Base-by-base conservation (phyloP, 2,113 vertebrate species). In the Pomatostomus ruficeps region DNA sequence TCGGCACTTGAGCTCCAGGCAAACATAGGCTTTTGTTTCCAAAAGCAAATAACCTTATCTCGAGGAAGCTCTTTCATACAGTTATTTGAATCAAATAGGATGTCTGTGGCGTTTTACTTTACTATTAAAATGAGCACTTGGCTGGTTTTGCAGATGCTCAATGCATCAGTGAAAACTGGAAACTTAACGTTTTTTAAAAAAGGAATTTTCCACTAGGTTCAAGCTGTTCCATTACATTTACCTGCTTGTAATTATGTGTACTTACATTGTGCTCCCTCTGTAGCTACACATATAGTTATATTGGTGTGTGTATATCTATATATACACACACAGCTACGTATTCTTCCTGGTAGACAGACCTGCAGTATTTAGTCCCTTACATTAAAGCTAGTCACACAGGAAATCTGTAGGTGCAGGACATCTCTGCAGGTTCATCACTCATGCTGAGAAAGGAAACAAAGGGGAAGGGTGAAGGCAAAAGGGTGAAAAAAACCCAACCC, bases 1-100 rank as follows among this genome's bases (percentile, higher is more conserved):
- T 12, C 1, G 5, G 83, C 66, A 42, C 57, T 35, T 20, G 0
- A 7, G 52, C 20, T 81, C 70, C 78, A 84, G 84, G 85, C 77
- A 66, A 89, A 81, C 31, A 62, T 23, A 63, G 61, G 46, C 91
- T 61, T 70, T 66, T 77, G 79, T 88, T 76, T 71, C 61, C 40
- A 9, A 81, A 55, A 67, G 57, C 72, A 95, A 91, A 89, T 18
- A 91, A 26, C 35, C 54, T 94, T 94, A 87, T 93, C 89, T 73
- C 25, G 16, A 54, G 70, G 73, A 91, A 94, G 40, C 61, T 48
- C 72, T 59, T 71, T 88, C 17, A 2, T 45, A 21, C 38, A 35
- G 65, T 23, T 65, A 48, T 74, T 78, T 68, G 49, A 93, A 71
- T 35, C 2, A 3, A 55, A 46, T 19, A 66, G 84, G 79, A 95